These are phyloP conservation scores for Drosophila conformis DNA, from an alignment of 2,888 invertebrate genomes.

Conservation along the genomic window DNA sequence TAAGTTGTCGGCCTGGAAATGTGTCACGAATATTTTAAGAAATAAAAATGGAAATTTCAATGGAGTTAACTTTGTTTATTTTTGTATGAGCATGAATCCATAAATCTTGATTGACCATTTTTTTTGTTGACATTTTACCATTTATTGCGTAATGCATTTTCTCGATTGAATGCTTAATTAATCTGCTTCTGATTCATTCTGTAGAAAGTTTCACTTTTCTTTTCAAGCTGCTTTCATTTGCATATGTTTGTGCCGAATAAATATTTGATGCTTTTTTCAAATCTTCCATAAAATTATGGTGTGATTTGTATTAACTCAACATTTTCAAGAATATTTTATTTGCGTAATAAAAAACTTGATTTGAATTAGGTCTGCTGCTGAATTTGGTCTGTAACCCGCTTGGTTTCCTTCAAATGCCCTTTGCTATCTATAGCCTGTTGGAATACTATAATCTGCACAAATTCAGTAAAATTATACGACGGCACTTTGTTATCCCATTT, in stretches of 20 bases:
- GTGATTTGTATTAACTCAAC: not conserved
- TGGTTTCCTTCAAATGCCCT: not conserved
- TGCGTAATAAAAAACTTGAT: not conserved
- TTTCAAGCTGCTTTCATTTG: not conserved
- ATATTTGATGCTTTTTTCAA: not conserved
- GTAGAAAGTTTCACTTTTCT: not conserved
- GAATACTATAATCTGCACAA: conserved; percentile 19
- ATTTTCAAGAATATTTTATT: not conserved
- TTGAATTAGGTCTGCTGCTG: not conserved
- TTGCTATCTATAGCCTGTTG: conserved; percentile 10
- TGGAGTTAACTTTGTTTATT: conserved; percentile 8
- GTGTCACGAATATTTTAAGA: conserved; percentile 17
- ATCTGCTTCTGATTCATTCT: not conserved
- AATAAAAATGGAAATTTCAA: conserved; percentile 11
- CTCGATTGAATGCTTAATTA: not conserved
- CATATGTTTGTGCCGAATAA: not conserved
- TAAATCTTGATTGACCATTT: not conserved
- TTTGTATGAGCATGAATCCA: not conserved
- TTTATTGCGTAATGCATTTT: not conserved
- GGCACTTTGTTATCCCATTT: conserved; percentile 21
- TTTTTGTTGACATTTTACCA: not conserved
- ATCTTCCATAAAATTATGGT: not conserved
- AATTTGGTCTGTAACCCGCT: not conserved
- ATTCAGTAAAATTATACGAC: conserved; percentile 35
- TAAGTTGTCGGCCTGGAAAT: conserved; percentile 23